phyloP scores from a whole-genome alignment of 2,113 vertebrate genomes.

The Pituophis catenifer region DNA sequence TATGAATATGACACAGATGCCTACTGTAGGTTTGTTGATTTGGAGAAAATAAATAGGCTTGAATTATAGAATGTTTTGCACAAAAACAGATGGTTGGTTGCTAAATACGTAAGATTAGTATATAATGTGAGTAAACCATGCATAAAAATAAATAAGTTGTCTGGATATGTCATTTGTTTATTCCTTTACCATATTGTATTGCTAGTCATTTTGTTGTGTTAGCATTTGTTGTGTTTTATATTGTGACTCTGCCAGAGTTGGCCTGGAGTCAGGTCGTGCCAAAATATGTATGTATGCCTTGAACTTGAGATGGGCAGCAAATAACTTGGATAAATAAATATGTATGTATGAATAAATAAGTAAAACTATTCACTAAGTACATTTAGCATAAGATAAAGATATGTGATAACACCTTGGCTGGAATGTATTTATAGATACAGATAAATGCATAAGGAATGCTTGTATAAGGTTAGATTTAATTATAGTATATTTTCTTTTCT shows the following conservation, averaged over 20 bases:
- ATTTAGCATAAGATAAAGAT: not conserved
- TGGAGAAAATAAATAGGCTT: not conserved
- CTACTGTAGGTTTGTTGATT: not conserved
- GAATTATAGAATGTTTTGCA: not conserved
- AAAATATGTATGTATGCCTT: not conserved
- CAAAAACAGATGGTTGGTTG: not conserved
- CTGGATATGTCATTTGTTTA: not conserved
- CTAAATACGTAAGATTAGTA: not conserved
- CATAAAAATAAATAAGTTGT: not conserved
- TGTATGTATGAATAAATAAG: not conserved
- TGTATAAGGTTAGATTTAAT: not conserved
- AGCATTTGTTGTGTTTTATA: not conserved
- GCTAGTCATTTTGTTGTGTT: not conserved
- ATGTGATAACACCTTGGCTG: not conserved
- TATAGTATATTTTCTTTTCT: not conserved
- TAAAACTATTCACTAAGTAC: not conserved
- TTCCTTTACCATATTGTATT: not conserved
- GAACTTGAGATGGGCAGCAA: not conserved
- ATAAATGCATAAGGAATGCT: not conserved
- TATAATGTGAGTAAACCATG: not conserved
- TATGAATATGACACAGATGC: not conserved
- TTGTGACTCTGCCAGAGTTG: not conserved
- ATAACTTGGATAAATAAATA: not conserved
- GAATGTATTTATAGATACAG: not conserved
- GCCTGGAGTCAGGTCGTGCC: not conserved